Conservation (phyloP, 2,113 vertebrate species). For the Chelonoidis abingdonii region DNA sequence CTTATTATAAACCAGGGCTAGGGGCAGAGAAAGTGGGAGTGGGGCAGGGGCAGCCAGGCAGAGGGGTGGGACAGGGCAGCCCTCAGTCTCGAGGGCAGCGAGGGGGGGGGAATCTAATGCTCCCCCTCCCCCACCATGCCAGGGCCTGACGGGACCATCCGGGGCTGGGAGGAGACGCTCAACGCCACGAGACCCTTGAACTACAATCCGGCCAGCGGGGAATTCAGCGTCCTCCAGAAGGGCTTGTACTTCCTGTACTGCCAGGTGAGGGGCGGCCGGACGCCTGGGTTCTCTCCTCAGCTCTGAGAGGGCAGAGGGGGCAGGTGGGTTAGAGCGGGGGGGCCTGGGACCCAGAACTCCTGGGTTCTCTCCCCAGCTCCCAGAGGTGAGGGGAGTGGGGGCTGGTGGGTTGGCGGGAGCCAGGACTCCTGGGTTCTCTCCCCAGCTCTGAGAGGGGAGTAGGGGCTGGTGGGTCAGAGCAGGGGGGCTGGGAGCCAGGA, state of each 20-base stretch:
- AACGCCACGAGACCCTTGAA: conserved; percentile 88
- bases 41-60: background rate
- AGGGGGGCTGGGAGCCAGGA: too few species aligned
- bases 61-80: background rate
- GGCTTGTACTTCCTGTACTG: conserved; percentile 93
- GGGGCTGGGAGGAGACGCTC: conserved; percentile 88
- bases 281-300: background rate
- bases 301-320: too few species aligned
- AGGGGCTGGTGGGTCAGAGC: too few species aligned
- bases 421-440: background rate
- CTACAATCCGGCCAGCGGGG: conserved; percentile 84
- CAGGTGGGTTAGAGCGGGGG: too few species aligned
- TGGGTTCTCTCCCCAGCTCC: too few species aligned
- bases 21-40: background rate
- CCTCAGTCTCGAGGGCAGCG: background rate
- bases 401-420: too few species aligned
- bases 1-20: background rate
- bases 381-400: too few species aligned
- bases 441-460: background rate
- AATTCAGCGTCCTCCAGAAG: conserved; percentile 83
- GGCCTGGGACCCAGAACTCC: too few species aligned
- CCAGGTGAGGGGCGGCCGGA: conserved; percentile 81
- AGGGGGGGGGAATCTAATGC: background rate
- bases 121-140: background rate
- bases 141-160: conserved; percentile 85